Base-by-base conservation (phyloP, 2,888 invertebrate species). In the Brenthis hecate region DNA sequence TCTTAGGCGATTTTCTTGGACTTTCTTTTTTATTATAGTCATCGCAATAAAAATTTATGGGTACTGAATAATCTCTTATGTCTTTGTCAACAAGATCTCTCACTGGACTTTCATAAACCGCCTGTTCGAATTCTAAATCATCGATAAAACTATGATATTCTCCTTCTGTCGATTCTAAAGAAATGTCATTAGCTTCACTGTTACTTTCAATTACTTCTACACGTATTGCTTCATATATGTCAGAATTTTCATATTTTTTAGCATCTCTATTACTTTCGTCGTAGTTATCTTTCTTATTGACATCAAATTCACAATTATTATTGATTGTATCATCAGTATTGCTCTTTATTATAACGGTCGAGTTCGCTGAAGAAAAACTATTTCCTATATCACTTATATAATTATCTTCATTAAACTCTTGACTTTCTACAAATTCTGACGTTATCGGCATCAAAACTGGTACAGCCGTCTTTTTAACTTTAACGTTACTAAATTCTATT, bases 141-240 rank as follows among this genome's bases (percentile, higher is more conserved):
- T 90, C 91, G 56, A 84, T 84, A 60, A 93, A 93, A 72, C 92
- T 93, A n/a, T 88, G 88, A 73, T 93, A 93, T 75, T 91, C 92
- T 0, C 93, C 93, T 78, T 89, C 89, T n/a, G 74, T 75, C 0
- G 86, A 80, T 16, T 86, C 85, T 19, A 81, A 16, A n/a, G 80
- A 77, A 47, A 75, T 78, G 36, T 79, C 76, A 65, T 82, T 79
- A 2, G 73, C 79, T 43, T 77, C 77, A 23, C 67, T 47, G 23
- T 51, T 36, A 28, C 66, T 65, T 19, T 73, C 62, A 65, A 56
- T 66, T 65, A 13, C 67, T 70, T 55, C 64, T 69, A 62, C 43
- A 54, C 36, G 51, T 43, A 19, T 50, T 6, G 60, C 60, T 60
- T 32, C 50, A 60, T 50, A 60, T 60, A 60, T 48, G 11, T 50